Percentiles rank a stretch among this genome's conserved stretches.
Evolutionary conservation across 2,113 vertebrate species (phyloP).

Genomic region (Microtus richardsoni): DNA sequence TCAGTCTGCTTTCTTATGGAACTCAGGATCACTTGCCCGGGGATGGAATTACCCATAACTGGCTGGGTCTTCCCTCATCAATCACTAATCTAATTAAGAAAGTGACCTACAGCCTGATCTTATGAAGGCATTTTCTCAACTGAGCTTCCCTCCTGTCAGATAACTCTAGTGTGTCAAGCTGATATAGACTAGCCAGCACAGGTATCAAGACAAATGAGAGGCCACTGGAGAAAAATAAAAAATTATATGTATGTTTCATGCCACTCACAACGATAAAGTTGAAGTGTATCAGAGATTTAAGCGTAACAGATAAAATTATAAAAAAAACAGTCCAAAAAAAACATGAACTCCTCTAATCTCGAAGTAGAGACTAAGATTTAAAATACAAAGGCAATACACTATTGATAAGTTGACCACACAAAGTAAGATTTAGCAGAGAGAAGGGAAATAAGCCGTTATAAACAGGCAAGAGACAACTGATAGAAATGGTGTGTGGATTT

Average conservation of each 20-base stretch:
- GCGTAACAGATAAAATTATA: constrained; percentile 31
- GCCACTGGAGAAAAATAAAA: background rate
- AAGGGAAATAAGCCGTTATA: background rate
- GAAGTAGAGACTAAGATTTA: constrained; percentile 17
- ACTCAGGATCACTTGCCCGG: background rate
- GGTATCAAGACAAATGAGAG: background rate
- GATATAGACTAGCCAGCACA: background rate
- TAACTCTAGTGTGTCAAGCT: background rate
- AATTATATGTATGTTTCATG: background rate
- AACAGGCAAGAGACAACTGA: background rate
- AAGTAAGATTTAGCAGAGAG: background rate
- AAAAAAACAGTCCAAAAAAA: background rate
- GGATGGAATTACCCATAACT: background rate
- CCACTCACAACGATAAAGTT: constrained; percentile 15
- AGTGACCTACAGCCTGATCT: background rate
- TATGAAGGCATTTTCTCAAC: background rate
- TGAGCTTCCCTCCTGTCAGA: background rate
- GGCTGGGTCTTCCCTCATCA: background rate
- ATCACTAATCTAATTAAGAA: background rate
- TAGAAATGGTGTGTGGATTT: background rate
- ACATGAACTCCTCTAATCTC: background rate
- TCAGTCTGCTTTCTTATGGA: background rate
- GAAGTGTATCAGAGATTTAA: background rate
- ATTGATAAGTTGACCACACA: background rate
- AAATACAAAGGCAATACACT: background rate